Percentiles rank a stretch among this genome's conserved stretches.
These are phyloP conservation scores for Pardalotus punctatus DNA, from an alignment of 2,113 vertebrate genomes.

Conservation along the genomic window DNA sequence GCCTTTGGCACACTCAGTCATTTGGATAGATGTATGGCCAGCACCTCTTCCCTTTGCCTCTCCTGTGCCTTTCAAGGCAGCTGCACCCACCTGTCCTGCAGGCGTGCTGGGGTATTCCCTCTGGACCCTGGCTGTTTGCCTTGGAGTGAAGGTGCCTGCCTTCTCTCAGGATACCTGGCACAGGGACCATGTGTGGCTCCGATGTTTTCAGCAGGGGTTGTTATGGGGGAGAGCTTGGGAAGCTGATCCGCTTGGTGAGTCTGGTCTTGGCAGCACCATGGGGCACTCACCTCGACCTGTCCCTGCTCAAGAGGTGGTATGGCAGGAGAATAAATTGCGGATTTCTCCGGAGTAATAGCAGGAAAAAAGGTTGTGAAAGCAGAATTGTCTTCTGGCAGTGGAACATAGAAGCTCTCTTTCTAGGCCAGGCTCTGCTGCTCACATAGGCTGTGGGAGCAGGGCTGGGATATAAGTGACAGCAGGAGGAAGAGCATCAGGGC, in stretches of 20 bases:
- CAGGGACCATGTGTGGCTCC: background rate
- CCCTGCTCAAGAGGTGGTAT: fast-evolving
- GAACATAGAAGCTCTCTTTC: background rate
- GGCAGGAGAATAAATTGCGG: background rate
- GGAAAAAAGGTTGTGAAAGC: background rate
- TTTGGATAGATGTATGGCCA: fast-evolving
- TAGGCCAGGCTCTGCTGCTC: background rate
- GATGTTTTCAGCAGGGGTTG: fast-evolving
- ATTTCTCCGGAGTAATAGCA: background rate
- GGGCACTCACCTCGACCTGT: background rate
- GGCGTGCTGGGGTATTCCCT: fast-evolving
- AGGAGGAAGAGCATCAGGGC: background rate
- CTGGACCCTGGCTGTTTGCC: background rate
- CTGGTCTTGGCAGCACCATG: fast-evolving
- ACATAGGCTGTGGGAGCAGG: background rate
- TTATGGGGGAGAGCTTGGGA: fast-evolving
- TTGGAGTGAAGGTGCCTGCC: background rate
- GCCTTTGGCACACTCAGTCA: fast-evolving
- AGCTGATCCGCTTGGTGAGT: fast-evolving
- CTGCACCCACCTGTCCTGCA: fast-evolving
- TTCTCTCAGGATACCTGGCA: background rate
- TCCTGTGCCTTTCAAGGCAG: background rate
- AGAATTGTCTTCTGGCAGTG: background rate
- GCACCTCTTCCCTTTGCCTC: background rate
- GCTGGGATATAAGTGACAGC: background rate